Conservation (phyloP, 2,113 vertebrate species). For the Fulica atra region DNA sequence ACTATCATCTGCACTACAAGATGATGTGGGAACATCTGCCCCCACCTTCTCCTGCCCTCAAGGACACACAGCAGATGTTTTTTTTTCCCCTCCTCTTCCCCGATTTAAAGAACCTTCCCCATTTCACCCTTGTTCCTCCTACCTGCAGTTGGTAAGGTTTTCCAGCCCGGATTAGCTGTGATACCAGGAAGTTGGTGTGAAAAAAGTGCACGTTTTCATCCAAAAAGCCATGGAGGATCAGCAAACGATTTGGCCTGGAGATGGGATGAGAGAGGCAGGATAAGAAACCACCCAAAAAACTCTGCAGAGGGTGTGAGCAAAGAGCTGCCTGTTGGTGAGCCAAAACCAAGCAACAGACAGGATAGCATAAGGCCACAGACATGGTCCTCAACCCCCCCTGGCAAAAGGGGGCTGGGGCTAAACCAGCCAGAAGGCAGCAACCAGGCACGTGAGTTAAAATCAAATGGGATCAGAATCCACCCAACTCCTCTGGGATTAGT, state of each 20-base stretch:
- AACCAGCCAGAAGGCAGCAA: rapidly evolving
- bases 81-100: background rate
- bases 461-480: background rate
- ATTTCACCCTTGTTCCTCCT: background rate
- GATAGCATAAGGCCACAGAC: rapidly evolving
- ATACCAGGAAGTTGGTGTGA: slow-evolving; percentile 97
- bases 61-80: background rate
- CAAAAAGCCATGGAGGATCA: slow-evolving; percentile 97
- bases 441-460: rapidly evolving
- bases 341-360: background rate
- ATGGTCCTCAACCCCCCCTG: background rate
- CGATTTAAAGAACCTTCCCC: background rate
- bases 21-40: background rate
- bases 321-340: background rate
- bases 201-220: slow-evolving; percentile 99
- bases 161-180: slow-evolving; percentile 96
- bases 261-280: background rate
- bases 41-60: background rate
- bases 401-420: background rate
- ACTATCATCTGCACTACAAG: rapidly evolving
- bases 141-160: slow-evolving; percentile 99
- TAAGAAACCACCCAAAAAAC: background rate
- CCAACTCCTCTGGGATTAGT: background rate
- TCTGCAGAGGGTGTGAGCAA: background rate
- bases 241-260: slow-evolving; percentile 92